Evolutionary conservation across 2,113 vertebrate species (phyloP).

Genomic region (Solea solea): DNA sequence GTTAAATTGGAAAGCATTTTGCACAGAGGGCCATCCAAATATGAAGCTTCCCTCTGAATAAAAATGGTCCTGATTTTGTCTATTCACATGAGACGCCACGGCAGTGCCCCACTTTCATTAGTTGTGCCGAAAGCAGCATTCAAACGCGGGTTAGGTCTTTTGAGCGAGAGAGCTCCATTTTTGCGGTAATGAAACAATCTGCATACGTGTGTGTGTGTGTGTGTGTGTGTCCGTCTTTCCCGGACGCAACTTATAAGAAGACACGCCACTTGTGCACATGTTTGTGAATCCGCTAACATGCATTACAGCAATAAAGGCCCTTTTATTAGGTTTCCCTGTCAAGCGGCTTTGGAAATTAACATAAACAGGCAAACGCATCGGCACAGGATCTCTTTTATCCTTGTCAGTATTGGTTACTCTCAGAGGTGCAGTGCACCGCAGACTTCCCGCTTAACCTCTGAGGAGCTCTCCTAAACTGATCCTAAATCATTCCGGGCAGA

Average conservation of each 20-base stretch:
- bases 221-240: background rate
- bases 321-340: constrained; percentile 67
- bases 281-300: constrained; percentile 61
- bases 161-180: constrained; percentile 62
- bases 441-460: constrained; percentile 73
- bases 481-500: constrained; percentile 72
- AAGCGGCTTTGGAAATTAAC: constrained; percentile 71
- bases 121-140: constrained; percentile 54
- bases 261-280: background rate
- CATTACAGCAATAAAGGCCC: constrained; percentile 64
- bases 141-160: constrained; percentile 52
- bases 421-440: constrained; percentile 69
- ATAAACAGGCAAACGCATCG: constrained; percentile 72
- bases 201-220: constrained; percentile 5
- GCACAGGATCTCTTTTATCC: constrained; percentile 69
- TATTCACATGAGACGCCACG: constrained; percentile 58
- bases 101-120: constrained; percentile 67
- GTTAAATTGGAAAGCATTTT: constrained; percentile 59
- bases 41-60: constrained; percentile 42
- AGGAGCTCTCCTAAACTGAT: constrained; percentile 63
- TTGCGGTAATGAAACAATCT: constrained; percentile 59
- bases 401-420: constrained; percentile 69
- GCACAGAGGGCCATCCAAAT: constrained; percentile 52
- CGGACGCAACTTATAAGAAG: too few species aligned
- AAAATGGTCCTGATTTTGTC: constrained; percentile 63